Conservation (phyloP, 1,140 invertebrate genomes). For the Drosophila melanica region DNA sequence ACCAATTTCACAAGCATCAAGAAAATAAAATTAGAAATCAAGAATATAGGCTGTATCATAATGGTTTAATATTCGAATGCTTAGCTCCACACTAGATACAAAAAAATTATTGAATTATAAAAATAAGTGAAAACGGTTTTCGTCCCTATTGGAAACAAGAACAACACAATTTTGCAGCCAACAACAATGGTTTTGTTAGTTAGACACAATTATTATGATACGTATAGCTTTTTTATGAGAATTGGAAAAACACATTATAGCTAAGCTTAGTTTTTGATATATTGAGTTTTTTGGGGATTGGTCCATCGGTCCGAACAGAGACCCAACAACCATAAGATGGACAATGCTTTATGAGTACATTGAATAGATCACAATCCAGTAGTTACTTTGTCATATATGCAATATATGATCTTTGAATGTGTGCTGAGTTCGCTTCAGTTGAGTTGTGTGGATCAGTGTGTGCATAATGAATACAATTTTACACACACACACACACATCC, state of each 20-base stretch:
- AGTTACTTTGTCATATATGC: constrained; percentile 78
- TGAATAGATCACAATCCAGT: constrained; percentile 72
- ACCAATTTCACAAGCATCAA: constrained; percentile 40
- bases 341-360: constrained; percentile 44
- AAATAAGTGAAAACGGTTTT: constrained; percentile 62
- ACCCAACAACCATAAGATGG: constrained; percentile 43
- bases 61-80: constrained; percentile 18
- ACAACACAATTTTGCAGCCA: constrained; percentile 3
- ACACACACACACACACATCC: background rate
- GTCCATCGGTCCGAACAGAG: constrained; percentile 9
- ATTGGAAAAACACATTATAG: constrained; percentile 22
- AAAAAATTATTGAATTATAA: constrained; percentile 38
- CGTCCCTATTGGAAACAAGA: constrained; percentile 71
- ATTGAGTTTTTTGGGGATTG: constrained; percentile 52
- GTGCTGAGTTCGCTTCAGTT: constrained; percentile 71
- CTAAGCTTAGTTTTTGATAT: constrained; percentile 69
- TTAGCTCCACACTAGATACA: constrained; percentile 25
- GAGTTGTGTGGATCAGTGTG: constrained; percentile 75
- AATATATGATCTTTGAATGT: constrained; percentile 71
- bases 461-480: constrained; percentile 48
- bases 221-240: constrained; percentile 53
- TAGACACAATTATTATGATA: constrained; percentile 61
- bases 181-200: constrained; percentile 53
- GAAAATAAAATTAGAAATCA: constrained; percentile 16
- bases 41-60: constrained; percentile 24